phyloP scores from a whole-genome alignment of 2,888 invertebrate genomes.

The Nudaria mundana region DNA sequence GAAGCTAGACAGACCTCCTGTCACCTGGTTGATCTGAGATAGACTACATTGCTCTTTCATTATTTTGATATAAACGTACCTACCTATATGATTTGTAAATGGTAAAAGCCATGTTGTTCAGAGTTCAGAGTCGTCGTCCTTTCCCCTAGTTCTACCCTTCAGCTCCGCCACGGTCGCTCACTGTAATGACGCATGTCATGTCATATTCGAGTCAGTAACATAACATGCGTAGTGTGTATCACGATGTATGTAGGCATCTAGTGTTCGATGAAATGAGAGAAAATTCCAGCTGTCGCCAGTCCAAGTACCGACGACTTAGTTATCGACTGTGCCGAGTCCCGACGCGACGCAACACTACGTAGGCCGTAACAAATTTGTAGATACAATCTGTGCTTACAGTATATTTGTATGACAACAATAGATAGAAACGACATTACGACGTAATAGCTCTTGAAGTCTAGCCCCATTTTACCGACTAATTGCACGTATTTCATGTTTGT shows the following conservation, averaged over 20 bases:
- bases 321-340: background rate
- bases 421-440: background rate
- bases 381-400: background rate
- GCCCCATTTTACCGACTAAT: background rate
- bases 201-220: too few relatives aligned
- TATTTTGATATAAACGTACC: too few relatives aligned
- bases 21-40: too few relatives aligned
- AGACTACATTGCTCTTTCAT: too few relatives aligned
- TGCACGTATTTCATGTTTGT: background rate
- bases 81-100: too few relatives aligned
- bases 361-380: background rate
- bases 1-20: too few relatives aligned
- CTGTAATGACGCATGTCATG: slow-evolving; percentile 1
- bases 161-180: background rate
- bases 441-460: too few relatives aligned
- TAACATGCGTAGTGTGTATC: too few relatives aligned
- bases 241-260: background rate
- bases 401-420: background rate
- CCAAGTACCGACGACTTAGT: background rate
- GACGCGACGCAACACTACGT: too few relatives aligned
- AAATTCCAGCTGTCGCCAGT: background rate
- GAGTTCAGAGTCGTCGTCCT: too few relatives aligned
- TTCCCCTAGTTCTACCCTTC: background rate
- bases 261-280: background rate
- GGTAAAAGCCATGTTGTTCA: too few relatives aligned